phyloP scores from a whole-genome alignment of 2,113 vertebrate genomes.

The Plotosus lineatus region DNA sequence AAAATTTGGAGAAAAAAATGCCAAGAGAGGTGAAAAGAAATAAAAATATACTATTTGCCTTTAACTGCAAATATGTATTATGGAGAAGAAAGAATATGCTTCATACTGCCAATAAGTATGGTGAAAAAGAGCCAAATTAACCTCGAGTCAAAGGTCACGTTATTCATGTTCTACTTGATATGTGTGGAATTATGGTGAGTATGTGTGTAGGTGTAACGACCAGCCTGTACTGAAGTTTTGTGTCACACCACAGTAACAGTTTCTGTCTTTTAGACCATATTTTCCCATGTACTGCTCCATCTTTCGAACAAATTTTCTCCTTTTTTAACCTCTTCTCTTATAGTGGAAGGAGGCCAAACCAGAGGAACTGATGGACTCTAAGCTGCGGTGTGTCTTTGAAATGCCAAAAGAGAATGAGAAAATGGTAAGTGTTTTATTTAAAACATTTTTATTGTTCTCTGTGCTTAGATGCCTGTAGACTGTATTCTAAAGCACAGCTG shows the following conservation, averaged over 20 bases:
- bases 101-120: too few relatives aligned
- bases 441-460: too few relatives aligned
- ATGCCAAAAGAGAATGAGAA: slow-evolving; percentile 94
- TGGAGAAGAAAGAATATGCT: neutral
- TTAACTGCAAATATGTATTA: neutral
- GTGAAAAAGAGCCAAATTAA: neutral
- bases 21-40: too few relatives aligned
- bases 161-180: neutral
- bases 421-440: slow-evolving; percentile 77
- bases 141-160: neutral
- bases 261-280: neutral
- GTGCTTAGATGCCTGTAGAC: too few relatives aligned
- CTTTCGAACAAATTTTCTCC: neutral
- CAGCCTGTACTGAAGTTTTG: neutral
- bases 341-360: slow-evolving; percentile 99
- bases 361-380: slow-evolving; percentile 98
- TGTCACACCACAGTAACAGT: neutral
- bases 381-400: slow-evolving; percentile 98
- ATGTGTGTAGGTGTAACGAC: neutral
- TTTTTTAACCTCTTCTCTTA: slow-evolving; percentile 28
- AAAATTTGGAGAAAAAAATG: too few relatives aligned
- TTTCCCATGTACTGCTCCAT: neutral
- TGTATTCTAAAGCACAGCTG: too few relatives aligned
- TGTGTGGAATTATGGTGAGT: neutral
- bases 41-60: neutral